Conservation (phyloP, 2,888 invertebrate species). For the Orthonychiurus folsomi region DNA sequence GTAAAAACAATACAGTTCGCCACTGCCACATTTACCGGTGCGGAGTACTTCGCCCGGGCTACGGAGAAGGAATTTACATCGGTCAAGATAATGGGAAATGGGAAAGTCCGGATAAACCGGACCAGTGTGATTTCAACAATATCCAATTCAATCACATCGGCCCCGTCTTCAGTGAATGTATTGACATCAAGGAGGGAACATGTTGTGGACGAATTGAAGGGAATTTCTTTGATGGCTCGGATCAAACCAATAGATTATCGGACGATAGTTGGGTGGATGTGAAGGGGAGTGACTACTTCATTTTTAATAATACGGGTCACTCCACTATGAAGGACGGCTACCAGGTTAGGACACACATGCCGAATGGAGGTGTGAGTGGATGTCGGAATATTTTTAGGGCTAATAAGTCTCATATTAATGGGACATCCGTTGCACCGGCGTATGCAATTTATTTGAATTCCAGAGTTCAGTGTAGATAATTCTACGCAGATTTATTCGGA, state of each 20-base stretch:
- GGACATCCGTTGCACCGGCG: not conserved
- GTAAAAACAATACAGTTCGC: constrained; percentile 22
- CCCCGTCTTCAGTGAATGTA: constrained; percentile 27
- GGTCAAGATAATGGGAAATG: constrained; percentile 30
- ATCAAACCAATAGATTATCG: constrained; percentile 24
- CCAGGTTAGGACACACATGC: constrained; percentile 29
- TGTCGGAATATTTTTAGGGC: constrained; percentile 27
- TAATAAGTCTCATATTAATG: constrained; percentile 21
- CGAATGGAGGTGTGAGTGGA: constrained; percentile 25
- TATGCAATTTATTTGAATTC: constrained; percentile 22
- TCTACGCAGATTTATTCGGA: constrained; percentile 23
- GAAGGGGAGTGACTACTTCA: constrained; percentile 28
- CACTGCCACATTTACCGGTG: constrained; percentile 24
- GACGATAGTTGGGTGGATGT: constrained; percentile 34
- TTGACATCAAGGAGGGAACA: constrained; percentile 33
- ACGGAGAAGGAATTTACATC: constrained; percentile 32
- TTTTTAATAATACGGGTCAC: constrained; percentile 23
- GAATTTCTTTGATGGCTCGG: constrained; percentile 26
- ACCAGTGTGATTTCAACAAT: constrained; percentile 25
- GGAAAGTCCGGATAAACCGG: constrained; percentile 21
- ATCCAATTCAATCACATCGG: constrained; percentile 28
- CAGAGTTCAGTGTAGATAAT: constrained; percentile 24
- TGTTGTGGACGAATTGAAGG: constrained; percentile 30
- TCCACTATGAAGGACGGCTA: constrained; percentile 26
- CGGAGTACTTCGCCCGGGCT: constrained; percentile 25